These are phyloP conservation scores for Hystrix brachyura DNA, from an alignment of 2,113 vertebrate species.

Conservation along the genomic window DNA sequence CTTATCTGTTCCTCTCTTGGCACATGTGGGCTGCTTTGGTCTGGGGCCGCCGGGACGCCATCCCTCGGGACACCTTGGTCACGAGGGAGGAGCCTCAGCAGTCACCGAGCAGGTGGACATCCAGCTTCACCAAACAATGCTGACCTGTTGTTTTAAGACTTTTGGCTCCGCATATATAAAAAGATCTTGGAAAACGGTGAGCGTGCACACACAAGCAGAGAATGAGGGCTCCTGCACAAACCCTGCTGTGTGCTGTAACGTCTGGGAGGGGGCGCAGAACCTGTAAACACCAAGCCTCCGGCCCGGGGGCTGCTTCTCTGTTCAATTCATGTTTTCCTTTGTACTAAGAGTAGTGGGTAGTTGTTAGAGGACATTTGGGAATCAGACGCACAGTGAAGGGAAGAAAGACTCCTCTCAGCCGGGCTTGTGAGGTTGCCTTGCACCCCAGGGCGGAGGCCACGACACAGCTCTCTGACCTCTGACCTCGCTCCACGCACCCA, in stretches of 20 bases:
- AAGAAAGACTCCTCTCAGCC: not conserved
- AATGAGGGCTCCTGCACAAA: not conserved
- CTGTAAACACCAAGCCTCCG: not conserved
- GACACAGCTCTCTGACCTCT: not conserved
- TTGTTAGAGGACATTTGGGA: not conserved
- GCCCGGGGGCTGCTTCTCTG: fast-evolving
- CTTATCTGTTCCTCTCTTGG: fast-evolving
- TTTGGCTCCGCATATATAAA: no score
- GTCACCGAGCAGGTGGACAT: fast-evolving
- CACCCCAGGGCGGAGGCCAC: not conserved
- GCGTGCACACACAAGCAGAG: fast-evolving
- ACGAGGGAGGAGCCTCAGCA: fast-evolving
- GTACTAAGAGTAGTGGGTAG: not conserved
- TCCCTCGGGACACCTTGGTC: fast-evolving
- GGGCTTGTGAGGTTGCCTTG: not conserved
- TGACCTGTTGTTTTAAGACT: no score
- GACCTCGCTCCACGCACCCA: not conserved
- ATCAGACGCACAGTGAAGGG: not conserved
- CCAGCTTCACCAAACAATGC: fast-evolving
- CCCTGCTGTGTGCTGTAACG: fast-evolving
- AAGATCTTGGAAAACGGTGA: not conserved
- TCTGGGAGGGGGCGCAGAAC: fast-evolving
- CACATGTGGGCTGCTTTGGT: fast-evolving
- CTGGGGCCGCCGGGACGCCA: fast-evolving
- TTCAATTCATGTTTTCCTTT: no score